Percentiles rank a stretch among this genome's conserved stretches.
Conservation (phyloP, 2,888 invertebrate genomes). For the Nephrotoma appendiculata region DNA sequence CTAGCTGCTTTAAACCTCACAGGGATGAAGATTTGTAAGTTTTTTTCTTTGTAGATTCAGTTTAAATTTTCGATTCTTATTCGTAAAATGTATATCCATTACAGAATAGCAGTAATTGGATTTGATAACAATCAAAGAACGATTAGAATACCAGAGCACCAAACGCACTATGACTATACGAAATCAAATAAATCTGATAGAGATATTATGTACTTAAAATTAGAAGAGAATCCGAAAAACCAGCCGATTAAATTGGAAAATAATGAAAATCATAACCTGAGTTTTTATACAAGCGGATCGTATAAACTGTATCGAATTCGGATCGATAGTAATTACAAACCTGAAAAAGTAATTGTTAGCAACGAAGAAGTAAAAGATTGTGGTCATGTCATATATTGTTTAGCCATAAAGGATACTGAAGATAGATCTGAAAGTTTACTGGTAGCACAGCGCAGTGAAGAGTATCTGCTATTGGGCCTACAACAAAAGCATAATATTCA, state of each 20-base stretch:
- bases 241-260: background rate
- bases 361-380: background rate
- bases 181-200: background rate
- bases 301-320: background rate
- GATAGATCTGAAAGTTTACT: background rate
- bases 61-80: too few species aligned
- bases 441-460: background rate
- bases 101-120: background rate
- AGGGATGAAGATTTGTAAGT: background rate
- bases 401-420: background rate
- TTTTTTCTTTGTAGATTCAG: too few species aligned
- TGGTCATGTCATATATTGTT: background rate
- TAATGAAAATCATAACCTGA: background rate
- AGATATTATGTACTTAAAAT: background rate
- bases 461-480: background rate
- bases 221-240: background rate
- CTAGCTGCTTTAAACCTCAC: background rate
- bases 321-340: background rate
- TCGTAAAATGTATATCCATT: background rate
- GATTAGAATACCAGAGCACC: background rate
- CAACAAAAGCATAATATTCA: background rate
- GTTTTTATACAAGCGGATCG: background rate
- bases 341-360: background rate
- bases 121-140: too few species aligned
- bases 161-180: background rate